These are phyloP conservation scores for Rhagoletis zephyria DNA, from an alignment of 1,140 invertebrate species.

Conservation along the genomic window DNA sequence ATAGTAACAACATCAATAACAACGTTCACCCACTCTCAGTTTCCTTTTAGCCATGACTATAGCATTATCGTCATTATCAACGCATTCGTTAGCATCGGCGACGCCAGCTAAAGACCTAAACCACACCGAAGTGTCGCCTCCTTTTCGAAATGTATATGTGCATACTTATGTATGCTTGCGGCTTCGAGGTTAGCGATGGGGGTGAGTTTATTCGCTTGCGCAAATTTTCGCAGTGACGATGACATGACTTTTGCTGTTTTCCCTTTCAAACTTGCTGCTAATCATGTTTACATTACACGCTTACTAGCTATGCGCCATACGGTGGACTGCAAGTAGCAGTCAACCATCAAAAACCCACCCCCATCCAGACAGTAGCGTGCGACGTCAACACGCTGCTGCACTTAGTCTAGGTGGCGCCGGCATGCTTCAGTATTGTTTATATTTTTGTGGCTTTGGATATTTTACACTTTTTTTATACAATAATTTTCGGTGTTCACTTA, in stretches of 20 bases:
- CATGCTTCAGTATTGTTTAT: constrained; percentile 28
- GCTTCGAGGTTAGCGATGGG: neutral
- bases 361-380: neutral
- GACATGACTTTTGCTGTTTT: constrained; percentile 38
- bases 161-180: too few species aligned
- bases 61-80: constrained; percentile 27
- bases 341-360: neutral
- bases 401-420: constrained; percentile 16
- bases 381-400: constrained; percentile 21
- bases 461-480: neutral
- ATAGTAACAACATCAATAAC: neutral
- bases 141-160: neutral
- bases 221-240: constrained; percentile 42
- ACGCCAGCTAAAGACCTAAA: constrained; percentile 10
- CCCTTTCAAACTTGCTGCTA: constrained; percentile 29
- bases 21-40: neutral
- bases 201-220: neutral
- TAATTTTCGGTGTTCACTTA: constrained; percentile 15
- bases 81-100: constrained; percentile 17
- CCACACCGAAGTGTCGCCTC: constrained; percentile 3
- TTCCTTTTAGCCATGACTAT: constrained; percentile 1
- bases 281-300: constrained; percentile 8
- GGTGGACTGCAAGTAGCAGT: neutral
- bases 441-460: neutral
- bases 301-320: neutral